Conservation (phyloP, 1,140 invertebrate species). For the Paraescarpia echinospica region DNA sequence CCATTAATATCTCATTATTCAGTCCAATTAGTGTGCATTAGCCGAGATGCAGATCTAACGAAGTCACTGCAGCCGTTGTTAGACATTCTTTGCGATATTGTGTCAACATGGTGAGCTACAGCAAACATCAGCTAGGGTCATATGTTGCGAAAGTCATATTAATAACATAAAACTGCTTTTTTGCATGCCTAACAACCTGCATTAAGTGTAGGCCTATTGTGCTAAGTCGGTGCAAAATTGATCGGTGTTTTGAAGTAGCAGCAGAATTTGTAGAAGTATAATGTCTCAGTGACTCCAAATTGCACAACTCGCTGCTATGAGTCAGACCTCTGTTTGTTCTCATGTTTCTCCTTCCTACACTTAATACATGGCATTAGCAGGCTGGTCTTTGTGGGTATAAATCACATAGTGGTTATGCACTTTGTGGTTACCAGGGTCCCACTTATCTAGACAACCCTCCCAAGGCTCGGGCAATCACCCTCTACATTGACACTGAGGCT, state of each 20-base stretch:
- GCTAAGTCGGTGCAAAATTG: not conserved
- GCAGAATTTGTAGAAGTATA: not conserved
- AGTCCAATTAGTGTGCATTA: not conserved
- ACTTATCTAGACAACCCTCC: not conserved
- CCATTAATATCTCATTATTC: not conserved
- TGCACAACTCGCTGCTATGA: not conserved
- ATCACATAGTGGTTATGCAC: not conserved
- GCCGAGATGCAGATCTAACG: not conserved
- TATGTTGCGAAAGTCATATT: not conserved
- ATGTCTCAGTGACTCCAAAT: not conserved
- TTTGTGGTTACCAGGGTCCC: not conserved
- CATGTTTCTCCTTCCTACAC: not conserved
- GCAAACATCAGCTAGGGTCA: not conserved
- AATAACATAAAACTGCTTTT: not conserved
- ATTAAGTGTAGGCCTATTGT: not conserved
- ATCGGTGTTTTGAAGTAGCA: not conserved
- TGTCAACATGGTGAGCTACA: not conserved
- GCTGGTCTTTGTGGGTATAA: not conserved
- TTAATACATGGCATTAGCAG: not conserved
- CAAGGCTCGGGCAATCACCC: not conserved
- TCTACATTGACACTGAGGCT: not conserved
- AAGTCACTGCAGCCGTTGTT: not conserved
- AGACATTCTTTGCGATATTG: not conserved
- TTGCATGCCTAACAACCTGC: not conserved
- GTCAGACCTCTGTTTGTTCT: not conserved